phyloP scores from a whole-genome alignment of 2,113 vertebrate genomes.

The Tautogolabrus adspersus region DNA sequence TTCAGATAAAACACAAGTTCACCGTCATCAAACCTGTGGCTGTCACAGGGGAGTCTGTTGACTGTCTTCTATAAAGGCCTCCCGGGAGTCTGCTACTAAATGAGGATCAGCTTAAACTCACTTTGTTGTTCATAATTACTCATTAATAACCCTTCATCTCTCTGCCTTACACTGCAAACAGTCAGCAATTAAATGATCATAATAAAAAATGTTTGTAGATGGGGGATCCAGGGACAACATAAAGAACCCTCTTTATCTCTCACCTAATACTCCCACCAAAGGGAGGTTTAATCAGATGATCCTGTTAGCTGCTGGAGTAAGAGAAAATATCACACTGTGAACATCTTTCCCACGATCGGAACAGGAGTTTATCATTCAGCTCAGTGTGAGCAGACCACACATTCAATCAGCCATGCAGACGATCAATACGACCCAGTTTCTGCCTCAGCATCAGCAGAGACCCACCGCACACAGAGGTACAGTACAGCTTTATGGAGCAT shows the following conservation, averaged over 20 bases:
- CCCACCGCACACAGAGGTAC: constrained; percentile 19
- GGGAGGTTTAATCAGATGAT: background rate
- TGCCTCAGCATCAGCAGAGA: constrained; percentile 23
- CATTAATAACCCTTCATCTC: background rate
- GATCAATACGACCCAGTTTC: constrained; percentile 66
- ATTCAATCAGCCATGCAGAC: constrained; percentile 41
- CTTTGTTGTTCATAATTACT: background rate
- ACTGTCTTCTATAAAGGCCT: background rate
- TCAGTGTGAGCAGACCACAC: constrained; percentile 10
- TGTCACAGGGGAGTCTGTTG: background rate
- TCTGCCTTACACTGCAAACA: too few species aligned
- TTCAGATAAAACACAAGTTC: background rate
- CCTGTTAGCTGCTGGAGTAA: background rate
- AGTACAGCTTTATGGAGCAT: background rate
- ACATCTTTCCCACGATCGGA: constrained; percentile 3
- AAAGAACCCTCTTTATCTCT: background rate
- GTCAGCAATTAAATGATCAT: background rate
- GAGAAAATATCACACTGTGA: background rate
- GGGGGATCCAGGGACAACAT: background rate
- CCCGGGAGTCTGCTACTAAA: background rate
- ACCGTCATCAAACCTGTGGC: background rate
- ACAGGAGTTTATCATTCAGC: constrained; percentile 23
- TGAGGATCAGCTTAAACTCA: background rate
- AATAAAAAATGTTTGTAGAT: background rate
- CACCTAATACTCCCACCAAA: constrained; percentile 9